Evolutionary conservation across 2,797 vertebrate species (phyloP).

Genomic region (Crocidura indochinensis): DNA sequence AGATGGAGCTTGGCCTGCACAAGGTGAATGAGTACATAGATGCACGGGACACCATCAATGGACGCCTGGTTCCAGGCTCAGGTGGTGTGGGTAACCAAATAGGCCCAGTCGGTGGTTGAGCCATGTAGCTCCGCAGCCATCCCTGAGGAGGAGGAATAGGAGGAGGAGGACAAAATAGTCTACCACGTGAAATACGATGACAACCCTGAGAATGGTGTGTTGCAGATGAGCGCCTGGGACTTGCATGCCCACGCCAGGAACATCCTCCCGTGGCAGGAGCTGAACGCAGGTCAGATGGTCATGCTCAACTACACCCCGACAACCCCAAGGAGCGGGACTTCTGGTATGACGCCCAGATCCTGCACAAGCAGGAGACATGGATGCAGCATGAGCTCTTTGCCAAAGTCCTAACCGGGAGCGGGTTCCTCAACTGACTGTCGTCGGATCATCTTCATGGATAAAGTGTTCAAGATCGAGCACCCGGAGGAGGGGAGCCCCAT

Average conservation of each 20-base stretch:
- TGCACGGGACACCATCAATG: slow-evolving; percentile 96
- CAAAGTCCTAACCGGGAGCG: slow-evolving; percentile 95
- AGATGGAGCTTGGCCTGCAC: slow-evolving; percentile 94
- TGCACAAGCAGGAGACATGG: slow-evolving; percentile 94
- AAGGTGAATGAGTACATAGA: slow-evolving; percentile 98
- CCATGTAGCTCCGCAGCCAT: slow-evolving; percentile 76
- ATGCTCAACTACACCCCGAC: slow-evolving; percentile 98
- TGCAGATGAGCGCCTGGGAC: slow-evolving; percentile 92
- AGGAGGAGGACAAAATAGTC: slow-evolving; percentile 89
- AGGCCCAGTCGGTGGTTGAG: neutral
- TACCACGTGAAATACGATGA: slow-evolving; percentile 99
- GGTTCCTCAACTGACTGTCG: slow-evolving; percentile 95
- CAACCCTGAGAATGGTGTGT: slow-evolving; percentile 96
- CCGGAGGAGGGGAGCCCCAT: slow-evolving; percentile 91
- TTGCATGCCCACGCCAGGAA: slow-evolving; percentile 95
- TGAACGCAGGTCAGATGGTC: slow-evolving; percentile 95
- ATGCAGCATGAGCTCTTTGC: slow-evolving; percentile 93
- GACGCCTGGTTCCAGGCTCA: slow-evolving; percentile 98
- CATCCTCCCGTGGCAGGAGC: slow-evolving; percentile 95
- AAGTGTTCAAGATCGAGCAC: slow-evolving; percentile 98
- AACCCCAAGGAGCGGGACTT: slow-evolving; percentile 96
- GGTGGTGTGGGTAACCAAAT: slow-evolving; percentile 94
- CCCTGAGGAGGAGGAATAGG: no score
- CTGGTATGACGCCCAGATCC: slow-evolving; percentile 98
- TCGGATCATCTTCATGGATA: slow-evolving; percentile 94